Percentiles rank a stretch among this genome's conserved stretches.
Conservation (phyloP, 2,113 vertebrate genomes). For the Albula goreensis region DNA sequence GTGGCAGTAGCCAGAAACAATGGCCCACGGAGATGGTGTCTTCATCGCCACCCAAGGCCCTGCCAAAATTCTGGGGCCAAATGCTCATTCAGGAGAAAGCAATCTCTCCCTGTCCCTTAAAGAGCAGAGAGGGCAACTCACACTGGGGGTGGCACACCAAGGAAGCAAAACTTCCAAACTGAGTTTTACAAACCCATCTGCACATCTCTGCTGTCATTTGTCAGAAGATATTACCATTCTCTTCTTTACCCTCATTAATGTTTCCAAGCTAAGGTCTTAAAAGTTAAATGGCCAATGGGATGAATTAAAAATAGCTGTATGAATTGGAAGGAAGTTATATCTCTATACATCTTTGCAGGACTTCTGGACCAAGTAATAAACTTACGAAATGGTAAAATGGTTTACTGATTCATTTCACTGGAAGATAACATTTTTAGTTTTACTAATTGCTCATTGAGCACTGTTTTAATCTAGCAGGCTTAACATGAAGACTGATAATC, state of each 20-base stretch:
- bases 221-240: not conserved
- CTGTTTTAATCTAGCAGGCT: not conserved
- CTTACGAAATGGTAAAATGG: not conserved
- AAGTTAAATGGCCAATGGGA: not conserved
- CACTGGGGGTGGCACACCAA: not conserved
- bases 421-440: not conserved
- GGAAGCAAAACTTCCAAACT: not conserved
- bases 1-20: not conserved
- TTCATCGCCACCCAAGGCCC: conserved; percentile 5
- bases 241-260: not conserved
- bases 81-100: not conserved
- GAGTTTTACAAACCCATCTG: conserved; percentile 2
- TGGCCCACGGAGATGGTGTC: not conserved
- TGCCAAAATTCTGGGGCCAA: not conserved
- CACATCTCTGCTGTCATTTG: not conserved
- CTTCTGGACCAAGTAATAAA: not conserved
- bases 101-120: not conserved
- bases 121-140: not conserved
- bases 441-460: not conserved
- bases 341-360: not conserved
- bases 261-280: not conserved
- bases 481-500: not conserved
- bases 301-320: not conserved
- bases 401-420: not conserved
- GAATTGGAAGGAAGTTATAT: not conserved